These are phyloP conservation scores for Antidorcas marsupialis DNA, from an alignment of 2,113 vertebrate genomes.

Conservation along the genomic window DNA sequence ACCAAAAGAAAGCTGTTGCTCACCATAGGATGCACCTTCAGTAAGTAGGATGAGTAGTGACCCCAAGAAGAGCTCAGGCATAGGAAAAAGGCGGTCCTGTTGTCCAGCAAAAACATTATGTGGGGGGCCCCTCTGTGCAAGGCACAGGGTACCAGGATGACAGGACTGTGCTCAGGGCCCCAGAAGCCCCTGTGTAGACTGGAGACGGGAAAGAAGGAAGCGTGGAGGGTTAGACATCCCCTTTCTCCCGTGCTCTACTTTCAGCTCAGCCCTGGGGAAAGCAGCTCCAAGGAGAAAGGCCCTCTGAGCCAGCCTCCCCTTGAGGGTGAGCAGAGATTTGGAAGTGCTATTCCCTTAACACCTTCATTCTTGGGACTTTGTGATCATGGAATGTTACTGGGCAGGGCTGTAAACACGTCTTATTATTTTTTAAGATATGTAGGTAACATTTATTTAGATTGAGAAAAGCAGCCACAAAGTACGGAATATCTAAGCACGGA, in stretches of 20 bases:
- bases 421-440: background rate
- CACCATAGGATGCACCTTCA: background rate
- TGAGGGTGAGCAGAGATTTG: background rate
- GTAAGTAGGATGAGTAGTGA: background rate
- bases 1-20: background rate
- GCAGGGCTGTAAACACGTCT: background rate
- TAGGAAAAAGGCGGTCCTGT: background rate
- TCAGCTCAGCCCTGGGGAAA: background rate
- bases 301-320: background rate
- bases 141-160: background rate
- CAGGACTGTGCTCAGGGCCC: background rate
- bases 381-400: background rate
- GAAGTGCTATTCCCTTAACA: background rate
- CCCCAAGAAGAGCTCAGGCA: background rate
- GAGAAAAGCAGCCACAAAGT: background rate
- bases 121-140: background rate
- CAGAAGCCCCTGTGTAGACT: background rate
- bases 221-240: too few relatives aligned
- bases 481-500: background rate
- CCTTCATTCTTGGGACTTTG: background rate
- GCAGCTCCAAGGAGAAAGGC: background rate
- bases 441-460: background rate
- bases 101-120: background rate
- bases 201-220: background rate
- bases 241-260: background rate